Percentiles rank a stretch among this genome's conserved stretches.
phyloP scores from a whole-genome alignment of 2,888 invertebrate genomes.

The Pasiphila rectangulata region DNA sequence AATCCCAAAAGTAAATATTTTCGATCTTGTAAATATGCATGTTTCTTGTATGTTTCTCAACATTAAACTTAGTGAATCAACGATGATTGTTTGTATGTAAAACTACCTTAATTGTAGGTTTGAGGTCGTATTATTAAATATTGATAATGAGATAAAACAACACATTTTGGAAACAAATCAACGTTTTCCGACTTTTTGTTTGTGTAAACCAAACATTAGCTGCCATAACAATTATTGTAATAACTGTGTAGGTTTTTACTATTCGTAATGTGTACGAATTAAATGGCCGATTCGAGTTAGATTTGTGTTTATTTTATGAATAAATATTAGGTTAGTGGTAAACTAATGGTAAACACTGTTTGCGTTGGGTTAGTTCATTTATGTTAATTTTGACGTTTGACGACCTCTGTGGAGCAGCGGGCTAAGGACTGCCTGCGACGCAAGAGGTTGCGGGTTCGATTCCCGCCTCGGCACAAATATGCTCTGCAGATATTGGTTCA shows the following conservation, averaged over 20 bases:
- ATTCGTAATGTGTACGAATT: slow-evolving; percentile 17
- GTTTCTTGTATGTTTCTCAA: too few relatives aligned
- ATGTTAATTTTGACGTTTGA: too few relatives aligned
- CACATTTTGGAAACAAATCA: slow-evolving; percentile 36
- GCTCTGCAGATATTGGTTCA: too few relatives aligned
- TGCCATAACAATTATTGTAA: slow-evolving; percentile 18
- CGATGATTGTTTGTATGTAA: not conserved
- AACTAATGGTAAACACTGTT: slow-evolving; percentile 56
- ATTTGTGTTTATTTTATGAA: slow-evolving; percentile 50
- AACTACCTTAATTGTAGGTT: not conserved
- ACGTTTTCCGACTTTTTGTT: slow-evolving; percentile 35
- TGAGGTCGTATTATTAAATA: not conserved
- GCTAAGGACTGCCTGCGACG: too few relatives aligned
- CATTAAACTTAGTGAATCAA: not conserved
- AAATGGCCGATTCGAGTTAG: slow-evolving; percentile 21
- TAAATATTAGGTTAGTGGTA: slow-evolving; percentile 68
- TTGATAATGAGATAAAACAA: slow-evolving; percentile 17
- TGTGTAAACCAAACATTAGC: slow-evolving; percentile 15
- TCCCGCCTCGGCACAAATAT: too few relatives aligned
- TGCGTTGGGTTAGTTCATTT: too few relatives aligned
- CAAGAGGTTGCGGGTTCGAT: too few relatives aligned
- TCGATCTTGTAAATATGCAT: too few relatives aligned
- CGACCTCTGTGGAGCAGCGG: too few relatives aligned
- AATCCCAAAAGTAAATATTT: too few relatives aligned
- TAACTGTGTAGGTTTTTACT: slow-evolving; percentile 15